Conservation (phyloP, 2,888 invertebrate genomes). For the Sialis fuliginosa region DNA sequence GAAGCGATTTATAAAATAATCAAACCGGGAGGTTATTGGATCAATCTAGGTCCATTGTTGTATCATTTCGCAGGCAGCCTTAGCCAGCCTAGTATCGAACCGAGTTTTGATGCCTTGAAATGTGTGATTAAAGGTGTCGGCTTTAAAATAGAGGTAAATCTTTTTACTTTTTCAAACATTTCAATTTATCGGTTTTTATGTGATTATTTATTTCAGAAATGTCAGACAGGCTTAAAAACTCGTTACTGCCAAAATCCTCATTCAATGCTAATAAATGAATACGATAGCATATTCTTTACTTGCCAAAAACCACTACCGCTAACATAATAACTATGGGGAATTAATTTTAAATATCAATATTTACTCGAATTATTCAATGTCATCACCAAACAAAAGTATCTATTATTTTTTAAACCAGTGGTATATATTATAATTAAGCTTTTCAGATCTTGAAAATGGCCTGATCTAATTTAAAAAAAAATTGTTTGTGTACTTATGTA, state of each 20-base stretch:
- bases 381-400: too few relatives aligned
- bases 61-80: conserved; percentile 82
- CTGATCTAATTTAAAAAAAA: too few relatives aligned
- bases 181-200: background rate
- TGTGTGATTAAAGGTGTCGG: conserved; percentile 67
- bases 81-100: conserved; percentile 80
- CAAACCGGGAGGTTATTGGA: conserved; percentile 78
- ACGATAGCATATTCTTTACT: conserved; percentile 83
- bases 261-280: conserved; percentile 86
- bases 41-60: conserved; percentile 79
- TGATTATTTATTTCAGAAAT: conserved; percentile 38
- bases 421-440: too few relatives aligned
- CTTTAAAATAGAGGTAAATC: conserved; percentile 55
- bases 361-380: too few relatives aligned
- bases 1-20: conserved; percentile 81
- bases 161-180: background rate
- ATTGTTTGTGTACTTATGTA: too few relatives aligned
- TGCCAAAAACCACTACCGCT: conserved; percentile 51
- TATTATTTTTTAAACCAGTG: too few relatives aligned
- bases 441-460: too few relatives aligned
- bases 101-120: conserved; percentile 69
- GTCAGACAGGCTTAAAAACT: conserved; percentile 59
- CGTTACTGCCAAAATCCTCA: conserved; percentile 83
- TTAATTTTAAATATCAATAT: too few relatives aligned
- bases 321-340: too few relatives aligned